Evolutionary conservation across 1,140 invertebrate species (phyloP).

Genomic region (Steinernema feltiae): DNA sequence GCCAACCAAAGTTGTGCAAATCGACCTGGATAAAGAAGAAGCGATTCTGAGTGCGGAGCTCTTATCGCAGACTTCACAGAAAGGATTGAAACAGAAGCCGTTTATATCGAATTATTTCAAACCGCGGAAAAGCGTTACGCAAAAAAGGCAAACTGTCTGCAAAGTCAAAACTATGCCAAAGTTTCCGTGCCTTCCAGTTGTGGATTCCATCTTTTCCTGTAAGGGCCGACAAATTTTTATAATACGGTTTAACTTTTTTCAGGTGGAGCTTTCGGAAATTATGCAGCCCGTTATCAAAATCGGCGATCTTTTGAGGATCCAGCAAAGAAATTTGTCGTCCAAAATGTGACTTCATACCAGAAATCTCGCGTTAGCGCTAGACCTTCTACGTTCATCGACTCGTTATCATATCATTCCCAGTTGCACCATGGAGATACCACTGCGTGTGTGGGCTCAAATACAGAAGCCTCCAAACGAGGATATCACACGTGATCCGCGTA

Average conservation of each 20-base stretch:
- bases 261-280: neutral
- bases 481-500: constrained; percentile 17
- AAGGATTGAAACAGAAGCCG: neutral
- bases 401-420: neutral
- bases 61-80: too few relatives aligned
- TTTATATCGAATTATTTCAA: neutral
- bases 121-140: too few relatives aligned
- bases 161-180: too few relatives aligned
- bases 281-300: neutral
- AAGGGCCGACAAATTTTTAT: neutral
- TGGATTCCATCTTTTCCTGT: neutral
- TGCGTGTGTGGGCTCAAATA: neutral
- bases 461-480: neutral
- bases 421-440: neutral
- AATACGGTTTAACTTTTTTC: neutral
- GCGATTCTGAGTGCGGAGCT: neutral
- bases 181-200: neutral
- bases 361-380: too few relatives aligned
- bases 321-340: neutral
- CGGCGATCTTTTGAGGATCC: neutral
- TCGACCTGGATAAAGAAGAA: neutral
- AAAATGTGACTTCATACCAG: neutral
- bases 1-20: neutral
- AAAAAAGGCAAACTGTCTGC: too few relatives aligned
- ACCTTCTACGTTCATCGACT: neutral